phyloP scores from a whole-genome alignment of 2,888 invertebrate genomes.

The Polydrusus cervinus region DNA sequence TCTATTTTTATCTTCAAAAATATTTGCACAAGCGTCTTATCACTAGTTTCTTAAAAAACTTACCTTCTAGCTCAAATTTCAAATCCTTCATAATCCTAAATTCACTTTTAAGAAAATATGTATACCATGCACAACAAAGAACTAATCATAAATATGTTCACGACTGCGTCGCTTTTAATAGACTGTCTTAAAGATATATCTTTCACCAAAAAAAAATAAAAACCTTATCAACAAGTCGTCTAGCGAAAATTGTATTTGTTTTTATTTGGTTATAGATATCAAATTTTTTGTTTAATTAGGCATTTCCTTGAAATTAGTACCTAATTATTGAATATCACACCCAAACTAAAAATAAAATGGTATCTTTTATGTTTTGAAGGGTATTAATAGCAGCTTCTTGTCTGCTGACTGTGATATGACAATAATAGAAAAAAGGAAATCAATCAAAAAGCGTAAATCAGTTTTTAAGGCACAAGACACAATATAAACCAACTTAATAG shows the following conservation, averaged over 20 bases:
- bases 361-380: slow-evolving; percentile 7
- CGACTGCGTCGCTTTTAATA: slow-evolving; percentile 28
- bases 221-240: slow-evolving; percentile 26
- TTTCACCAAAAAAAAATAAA: slow-evolving; percentile 22
- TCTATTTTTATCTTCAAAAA: too few relatives aligned
- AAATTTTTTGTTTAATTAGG: slow-evolving; percentile 42
- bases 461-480: neutral
- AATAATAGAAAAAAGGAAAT: neutral
- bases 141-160: slow-evolving; percentile 13
- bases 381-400: neutral
- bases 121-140: slow-evolving; percentile 13
- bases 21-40: neutral
- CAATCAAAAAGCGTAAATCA: neutral
- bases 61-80: slow-evolving; percentile 41
- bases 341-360: slow-evolving; percentile 3
- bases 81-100: slow-evolving; percentile 38
- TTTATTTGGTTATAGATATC: slow-evolving; percentile 30
- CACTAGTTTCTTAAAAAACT: neutral
- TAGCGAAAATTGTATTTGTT: slow-evolving; percentile 38
- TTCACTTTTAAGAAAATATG: neutral
- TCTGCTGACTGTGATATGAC: too few relatives aligned
- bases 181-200: slow-evolving; percentile 21
- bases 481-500: neutral
- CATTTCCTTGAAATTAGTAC: slow-evolving; percentile 32
- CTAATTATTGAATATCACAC: neutral